Base-by-base conservation (phyloP, 1,140 invertebrate genomes). In the Drosophila fuyamai region DNA sequence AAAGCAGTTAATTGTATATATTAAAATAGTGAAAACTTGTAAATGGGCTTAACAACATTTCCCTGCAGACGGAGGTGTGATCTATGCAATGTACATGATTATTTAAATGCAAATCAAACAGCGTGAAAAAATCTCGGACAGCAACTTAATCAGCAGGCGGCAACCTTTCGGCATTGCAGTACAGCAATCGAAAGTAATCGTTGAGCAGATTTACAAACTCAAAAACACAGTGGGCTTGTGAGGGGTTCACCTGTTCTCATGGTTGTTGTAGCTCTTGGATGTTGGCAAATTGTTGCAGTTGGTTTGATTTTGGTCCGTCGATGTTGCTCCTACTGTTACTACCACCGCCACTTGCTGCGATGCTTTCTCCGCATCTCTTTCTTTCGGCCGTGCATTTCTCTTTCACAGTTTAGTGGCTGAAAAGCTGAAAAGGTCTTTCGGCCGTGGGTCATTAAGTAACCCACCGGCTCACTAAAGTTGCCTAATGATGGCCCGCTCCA, bases 331-430 rank as follows among this genome's bases (percentile, higher is more conserved):
- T 32, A 23, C 23, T 23, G 23, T 32, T 32, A 32, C 29, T 32
- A 32, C 29, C 29, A 32, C 29, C 8, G 18, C 41, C 29, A 47
- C 48, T 40, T 47, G 36, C 38, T 38, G 23, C 54, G 58, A 61
- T 86, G 83, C 83, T 88, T 88, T 88, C 83, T 88, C 83, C 84
- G 67, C 84, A 89, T 84, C 76, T 88, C 76, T 83, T 80, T 77
- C 65, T 71, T 47, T 35, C 50, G 35, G 43, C 36, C 50, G n/a
- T 32, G 46, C 67, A 77, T 85, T 85, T 85, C 80, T 86, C 83
- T 88, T 88, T 88, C 84, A 89, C 83, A 89, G 83, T 79, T 86
- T 77, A 61, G 65, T 76, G 74, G 70, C 48, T 67, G 51, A 72
- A 62, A 57, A 18, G 67, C 65, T 71, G 67, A 44, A 35, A 51